A percentile compares a stretch with the other conserved stretches of the same genome.
Conservation (phyloP, 2,113 vertebrate genomes). For the Columba janthina region DNA sequence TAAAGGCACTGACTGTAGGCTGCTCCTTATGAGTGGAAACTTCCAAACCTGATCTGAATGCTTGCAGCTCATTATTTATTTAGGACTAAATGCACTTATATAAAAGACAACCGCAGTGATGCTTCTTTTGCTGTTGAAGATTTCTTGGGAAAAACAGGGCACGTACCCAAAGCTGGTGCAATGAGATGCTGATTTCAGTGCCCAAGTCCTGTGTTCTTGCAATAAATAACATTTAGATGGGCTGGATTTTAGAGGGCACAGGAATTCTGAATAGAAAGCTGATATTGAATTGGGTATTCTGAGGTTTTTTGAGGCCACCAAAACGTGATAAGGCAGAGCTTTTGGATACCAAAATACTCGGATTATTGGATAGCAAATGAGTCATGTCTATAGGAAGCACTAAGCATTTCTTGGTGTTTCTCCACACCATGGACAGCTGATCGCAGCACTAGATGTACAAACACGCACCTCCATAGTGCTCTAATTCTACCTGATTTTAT, state of each 20-base stretch:
- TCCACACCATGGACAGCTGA: not conserved
- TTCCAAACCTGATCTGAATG: not conserved
- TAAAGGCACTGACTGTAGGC: not conserved
- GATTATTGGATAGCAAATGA: not conserved
- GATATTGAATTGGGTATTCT: not conserved
- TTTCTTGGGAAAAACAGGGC: not conserved
- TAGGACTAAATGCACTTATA: not conserved
- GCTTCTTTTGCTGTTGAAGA: not conserved
- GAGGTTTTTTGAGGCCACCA: not conserved
- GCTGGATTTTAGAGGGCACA: not conserved
- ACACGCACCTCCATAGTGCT: fast-evolving
- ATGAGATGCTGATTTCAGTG: not conserved
- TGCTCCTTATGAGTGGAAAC: not conserved
- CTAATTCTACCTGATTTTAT: not conserved
- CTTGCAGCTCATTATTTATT: slow-evolving; percentile 25
- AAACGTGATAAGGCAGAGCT: not conserved
- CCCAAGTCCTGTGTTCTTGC: not conserved
- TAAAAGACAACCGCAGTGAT: not conserved
- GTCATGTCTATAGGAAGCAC: not conserved
- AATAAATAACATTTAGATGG: not conserved
- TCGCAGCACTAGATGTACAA: not conserved
- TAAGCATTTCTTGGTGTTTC: not conserved
- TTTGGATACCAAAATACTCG: not conserved
- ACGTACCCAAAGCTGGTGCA: not conserved
- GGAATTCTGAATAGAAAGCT: not conserved